Base-by-base conservation (phyloP, 2,113 vertebrate genomes). In the Sarotherodon lohbergeri region DNA sequence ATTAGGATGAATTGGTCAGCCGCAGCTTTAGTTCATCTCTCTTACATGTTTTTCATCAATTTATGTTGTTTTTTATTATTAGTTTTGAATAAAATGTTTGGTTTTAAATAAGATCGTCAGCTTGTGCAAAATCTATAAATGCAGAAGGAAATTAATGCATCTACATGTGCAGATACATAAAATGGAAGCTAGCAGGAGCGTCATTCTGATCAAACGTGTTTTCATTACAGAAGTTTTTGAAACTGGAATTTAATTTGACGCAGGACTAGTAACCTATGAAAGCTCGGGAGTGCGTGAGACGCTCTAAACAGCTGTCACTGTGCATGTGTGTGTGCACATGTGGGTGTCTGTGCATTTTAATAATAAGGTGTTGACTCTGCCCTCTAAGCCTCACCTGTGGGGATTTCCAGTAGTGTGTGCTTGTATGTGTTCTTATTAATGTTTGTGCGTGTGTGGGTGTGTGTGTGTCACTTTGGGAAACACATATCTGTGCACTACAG, bases 301-400 rank as follows among this genome's bases (percentile, higher is more conserved):
- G 4, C 59, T 82, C 87, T 89, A 92, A 94, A 93, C 91, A 94
- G 88, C 92, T 95, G 93, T 83, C 87, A 84, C 57, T 83, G 89
- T 90, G 80, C 56, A 27, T 85, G 84, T 76, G 81, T 88, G 82
- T 83, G 80, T 56, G 43, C 86, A 84, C 81, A 85, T 90, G 88
- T 91, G 86, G 59, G 76, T 92, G 92, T 91, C 91, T 82, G 82
- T 90, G 93, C 88, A 86, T 94, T 96, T 96, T 94, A 96, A 95
- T 96, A 94, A 91, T 89, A 93, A 95, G 91, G 94, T 95, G 95
- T 95, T 91, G 93, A 95, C 93, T 94, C 86, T 91, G 90, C 86
- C 89, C 93, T 94, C 89, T 55, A 87, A 93, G 90, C 90, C 89
- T 94, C 93, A 95, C 92, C 94, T 93, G 90, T 92, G 84, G 92